phyloP scores from a whole-genome alignment of 2,888 invertebrate genomes.

The Thecocarcelia acutangulata region DNA sequence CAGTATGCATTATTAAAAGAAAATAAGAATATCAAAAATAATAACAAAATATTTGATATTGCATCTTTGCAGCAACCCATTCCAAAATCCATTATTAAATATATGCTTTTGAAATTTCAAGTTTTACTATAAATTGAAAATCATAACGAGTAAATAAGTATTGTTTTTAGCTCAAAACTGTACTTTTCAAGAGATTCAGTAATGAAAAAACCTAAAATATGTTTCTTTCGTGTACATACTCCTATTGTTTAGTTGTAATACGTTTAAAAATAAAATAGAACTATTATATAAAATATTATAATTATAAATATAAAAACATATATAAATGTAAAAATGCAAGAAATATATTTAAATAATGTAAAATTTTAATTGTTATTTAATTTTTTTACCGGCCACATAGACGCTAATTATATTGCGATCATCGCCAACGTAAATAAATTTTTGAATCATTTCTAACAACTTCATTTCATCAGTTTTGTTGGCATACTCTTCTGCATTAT shows the following conservation, averaged over 20 bases:
- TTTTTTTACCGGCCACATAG: slow-evolving; percentile 87
- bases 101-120: not conserved
- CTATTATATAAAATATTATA: slow-evolving; percentile 19
- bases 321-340: slow-evolving; percentile 1
- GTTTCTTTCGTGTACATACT: slow-evolving; percentile 48
- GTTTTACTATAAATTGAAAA: not conserved
- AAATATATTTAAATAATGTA: slow-evolving; percentile 41
- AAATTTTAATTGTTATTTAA: slow-evolving; percentile 77
- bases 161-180: not conserved
- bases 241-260: slow-evolving; percentile 45
- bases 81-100: slow-evolving; percentile 20
- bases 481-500: slow-evolving; percentile 70
- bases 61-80: slow-evolving; percentile 34
- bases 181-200: not conserved
- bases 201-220: slow-evolving; percentile 1
- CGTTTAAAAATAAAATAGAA: slow-evolving; percentile 5
- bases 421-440: slow-evolving; percentile 90
- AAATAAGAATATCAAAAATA: slow-evolving; percentile 22
- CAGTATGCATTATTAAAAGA: slow-evolving; percentile 25
- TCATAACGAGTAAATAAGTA: not conserved
- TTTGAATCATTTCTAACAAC: slow-evolving; percentile 86
- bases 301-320: slow-evolving; percentile 27
- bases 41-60: slow-evolving; percentile 8
- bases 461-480: slow-evolving; percentile 80
- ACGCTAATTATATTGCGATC: slow-evolving; percentile 90